These are phyloP conservation scores for Clinocottus analis DNA, from an alignment of 2,113 vertebrate genomes.

Conservation along the genomic window DNA sequence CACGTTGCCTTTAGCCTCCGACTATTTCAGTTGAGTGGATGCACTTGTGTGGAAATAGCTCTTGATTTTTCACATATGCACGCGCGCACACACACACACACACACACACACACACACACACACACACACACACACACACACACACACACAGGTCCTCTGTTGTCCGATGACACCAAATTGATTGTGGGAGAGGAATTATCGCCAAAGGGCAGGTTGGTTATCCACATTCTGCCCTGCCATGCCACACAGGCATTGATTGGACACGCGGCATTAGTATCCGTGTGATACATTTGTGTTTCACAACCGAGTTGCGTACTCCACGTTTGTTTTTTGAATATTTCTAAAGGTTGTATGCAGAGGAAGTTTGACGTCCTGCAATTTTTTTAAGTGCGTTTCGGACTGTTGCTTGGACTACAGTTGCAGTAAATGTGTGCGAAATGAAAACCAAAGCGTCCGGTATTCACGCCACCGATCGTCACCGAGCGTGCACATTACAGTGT, in stretches of 20 bases:
- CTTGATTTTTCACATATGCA: constrained; percentile 30
- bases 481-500: background rate
- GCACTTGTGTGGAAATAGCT: constrained; percentile 40
- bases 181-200: constrained; percentile 51
- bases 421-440: background rate
- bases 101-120: background rate
- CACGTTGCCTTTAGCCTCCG: background rate
- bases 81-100: constrained; percentile 2
- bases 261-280: constrained; percentile 7
- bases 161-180: constrained; percentile 56
- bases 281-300: background rate
- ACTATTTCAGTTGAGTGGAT: background rate
- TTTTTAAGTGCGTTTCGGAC: no score
- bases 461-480: background rate
- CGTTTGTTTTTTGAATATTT: background rate
- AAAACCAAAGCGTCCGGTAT: background rate
- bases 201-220: constrained; percentile 42
- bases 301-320: background rate
- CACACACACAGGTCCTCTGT: constrained; percentile 18
- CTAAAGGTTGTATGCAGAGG: background rate
- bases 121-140: background rate
- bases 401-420: constrained; percentile 17
- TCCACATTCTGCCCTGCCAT: constrained; percentile 21
- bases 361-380: no score
- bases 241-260: constrained; percentile 30